A percentile compares a stretch with the other conserved stretches of the same genome.
Evolutionary conservation across 2,888 invertebrate genomes (phyloP).

Genomic region (Molanna angustata): DNA sequence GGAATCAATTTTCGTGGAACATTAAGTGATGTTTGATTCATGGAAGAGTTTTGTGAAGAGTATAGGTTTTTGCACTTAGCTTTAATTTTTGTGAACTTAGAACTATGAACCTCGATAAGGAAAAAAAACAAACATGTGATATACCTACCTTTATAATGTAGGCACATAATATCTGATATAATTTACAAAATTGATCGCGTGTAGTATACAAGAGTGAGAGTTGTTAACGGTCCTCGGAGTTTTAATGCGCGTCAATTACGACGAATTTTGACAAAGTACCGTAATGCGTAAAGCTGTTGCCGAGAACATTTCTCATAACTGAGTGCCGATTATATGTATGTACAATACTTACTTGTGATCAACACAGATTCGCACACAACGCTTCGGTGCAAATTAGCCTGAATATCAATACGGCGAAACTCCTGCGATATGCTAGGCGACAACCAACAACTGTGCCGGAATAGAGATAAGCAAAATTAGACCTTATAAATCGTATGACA

Average conservation of each 20-base stretch:
- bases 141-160: too few species aligned
- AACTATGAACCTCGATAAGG: too few species aligned
- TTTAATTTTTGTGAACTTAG: too few species aligned
- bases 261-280: slow-evolving; percentile 18
- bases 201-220: background rate
- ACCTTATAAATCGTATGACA: too few species aligned
- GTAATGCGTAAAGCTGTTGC: slow-evolving; percentile 16
- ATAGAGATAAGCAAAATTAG: background rate
- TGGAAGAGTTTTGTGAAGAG: too few species aligned
- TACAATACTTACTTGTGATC: slow-evolving; percentile 17
- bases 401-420: slow-evolving; percentile 10
- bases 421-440: slow-evolving; percentile 1
- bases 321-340: slow-evolving; percentile 14
- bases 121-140: too few species aligned
- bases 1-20: too few species aligned
- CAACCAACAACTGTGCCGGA: background rate
- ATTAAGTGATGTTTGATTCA: too few species aligned
- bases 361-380: too few species aligned
- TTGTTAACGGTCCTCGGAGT: slow-evolving; percentile 8
- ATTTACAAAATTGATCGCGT: background rate
- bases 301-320: slow-evolving; percentile 17
- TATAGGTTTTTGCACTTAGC: too few species aligned
- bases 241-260: slow-evolving; percentile 21
- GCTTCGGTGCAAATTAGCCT: slow-evolving; percentile 22
- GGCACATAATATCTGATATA: too few species aligned